A percentile compares a stretch with the other conserved stretches of the same genome.
phyloP scores from a whole-genome alignment of 2,888 invertebrate species.

The Gnatocerus cornutus region DNA sequence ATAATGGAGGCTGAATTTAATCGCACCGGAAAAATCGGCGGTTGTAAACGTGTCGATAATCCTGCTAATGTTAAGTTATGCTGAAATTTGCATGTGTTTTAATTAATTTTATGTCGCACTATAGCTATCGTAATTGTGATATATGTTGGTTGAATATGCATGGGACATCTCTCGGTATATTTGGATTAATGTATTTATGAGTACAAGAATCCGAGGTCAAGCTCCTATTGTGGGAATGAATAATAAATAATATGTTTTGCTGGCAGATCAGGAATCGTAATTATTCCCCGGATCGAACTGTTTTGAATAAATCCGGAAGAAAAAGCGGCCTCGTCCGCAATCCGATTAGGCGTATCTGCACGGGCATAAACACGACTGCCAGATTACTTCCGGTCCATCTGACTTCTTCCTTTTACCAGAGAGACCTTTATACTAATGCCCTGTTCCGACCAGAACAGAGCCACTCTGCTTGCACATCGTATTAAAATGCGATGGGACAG shows the following conservation, averaged over 20 bases:
- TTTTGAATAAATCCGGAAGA: constrained; percentile 41
- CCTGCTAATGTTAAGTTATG: constrained; percentile 20
- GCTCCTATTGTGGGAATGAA: constrained; percentile 46
- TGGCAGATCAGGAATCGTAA: constrained; percentile 20
- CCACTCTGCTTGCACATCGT: constrained; percentile 46
- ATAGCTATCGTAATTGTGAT: constrained; percentile 46
- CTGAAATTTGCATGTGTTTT: constrained; percentile 45
- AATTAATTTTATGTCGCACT: constrained; percentile 50
- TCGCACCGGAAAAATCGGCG: background rate
- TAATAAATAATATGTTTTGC: constrained; percentile 32
- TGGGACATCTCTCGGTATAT: constrained; percentile 48
- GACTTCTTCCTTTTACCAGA: constrained; percentile 54
- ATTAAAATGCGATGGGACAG: constrained; percentile 58
- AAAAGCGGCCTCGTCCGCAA: constrained; percentile 45
- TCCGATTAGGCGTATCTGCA: constrained; percentile 54
- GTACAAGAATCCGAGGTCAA: constrained; percentile 11
- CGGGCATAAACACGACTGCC: constrained; percentile 56
- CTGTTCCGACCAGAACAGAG: constrained; percentile 42
- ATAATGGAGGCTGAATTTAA: constrained; percentile 20
- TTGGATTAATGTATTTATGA: constrained; percentile 56
- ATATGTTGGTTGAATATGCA: constrained; percentile 44
- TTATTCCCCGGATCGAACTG: constrained; percentile 31
- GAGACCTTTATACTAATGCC: constrained; percentile 54
- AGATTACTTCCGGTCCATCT: constrained; percentile 58
- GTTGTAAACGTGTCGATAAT: too few relatives aligned